phyloP scores from a whole-genome alignment of 2,797 vertebrate species.

The Darevskia mixta region DNA sequence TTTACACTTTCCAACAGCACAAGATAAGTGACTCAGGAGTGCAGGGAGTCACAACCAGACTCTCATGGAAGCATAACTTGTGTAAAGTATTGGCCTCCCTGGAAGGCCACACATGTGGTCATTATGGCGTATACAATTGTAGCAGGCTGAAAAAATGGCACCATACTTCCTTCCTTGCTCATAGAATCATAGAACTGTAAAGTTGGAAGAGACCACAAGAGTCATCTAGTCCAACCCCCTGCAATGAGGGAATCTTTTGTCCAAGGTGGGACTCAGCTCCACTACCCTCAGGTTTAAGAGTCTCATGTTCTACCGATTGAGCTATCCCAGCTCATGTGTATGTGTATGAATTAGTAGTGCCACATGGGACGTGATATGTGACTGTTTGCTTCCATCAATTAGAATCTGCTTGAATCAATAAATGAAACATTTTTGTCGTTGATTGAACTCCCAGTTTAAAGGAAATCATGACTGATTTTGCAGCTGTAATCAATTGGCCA shows the following conservation, averaged over 20 bases:
- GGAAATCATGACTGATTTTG: background rate
- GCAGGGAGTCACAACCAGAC: background rate
- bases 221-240: no score
- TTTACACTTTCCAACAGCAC: background rate
- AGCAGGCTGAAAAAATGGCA: background rate
- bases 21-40: background rate
- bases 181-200: background rate
- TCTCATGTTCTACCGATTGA: no score
- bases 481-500: background rate
- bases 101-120: background rate
- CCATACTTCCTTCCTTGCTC: background rate
- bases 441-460: background rate
- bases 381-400: background rate
- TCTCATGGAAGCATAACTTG: background rate
- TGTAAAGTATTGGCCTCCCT: background rate
- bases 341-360: background rate
- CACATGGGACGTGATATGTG: no score
- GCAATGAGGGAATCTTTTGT: no score
- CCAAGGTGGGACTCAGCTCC: no score
- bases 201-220: no score
- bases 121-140: background rate
- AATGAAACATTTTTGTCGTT: background rate
- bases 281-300: no score
- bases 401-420: background rate
- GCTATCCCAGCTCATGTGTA: background rate